Conservation (phyloP, 2,888 invertebrate genomes). For the Tetropium fuscum region DNA sequence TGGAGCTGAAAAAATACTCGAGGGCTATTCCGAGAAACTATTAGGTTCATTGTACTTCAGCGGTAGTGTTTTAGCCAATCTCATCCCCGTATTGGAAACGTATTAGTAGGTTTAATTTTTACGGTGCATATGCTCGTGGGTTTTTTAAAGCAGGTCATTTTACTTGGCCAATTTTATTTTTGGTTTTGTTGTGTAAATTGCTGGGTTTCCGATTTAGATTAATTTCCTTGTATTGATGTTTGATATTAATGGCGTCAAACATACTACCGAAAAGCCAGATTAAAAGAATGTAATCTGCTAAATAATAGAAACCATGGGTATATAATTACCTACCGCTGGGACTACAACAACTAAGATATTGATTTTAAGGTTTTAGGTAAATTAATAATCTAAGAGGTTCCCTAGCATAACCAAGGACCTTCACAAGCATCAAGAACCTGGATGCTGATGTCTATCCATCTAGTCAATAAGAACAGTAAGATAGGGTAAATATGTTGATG, state of each 20-base stretch:
- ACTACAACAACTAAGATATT: too few relatives aligned
- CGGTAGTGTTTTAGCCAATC: constrained; percentile 39
- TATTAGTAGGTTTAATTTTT: constrained; percentile 30
- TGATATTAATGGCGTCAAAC: constrained; percentile 30
- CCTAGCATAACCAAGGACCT: too few relatives aligned
- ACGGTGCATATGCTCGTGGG: constrained; percentile 35
- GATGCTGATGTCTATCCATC: too few relatives aligned
- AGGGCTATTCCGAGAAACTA: constrained; percentile 43
- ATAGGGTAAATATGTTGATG: too few relatives aligned
- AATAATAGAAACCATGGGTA: too few relatives aligned
- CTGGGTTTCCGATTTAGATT: constrained; percentile 30
- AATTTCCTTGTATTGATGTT: constrained; percentile 27
- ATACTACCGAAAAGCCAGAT: too few relatives aligned
- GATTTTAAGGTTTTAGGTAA: too few relatives aligned
- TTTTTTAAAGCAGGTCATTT: constrained; percentile 35
- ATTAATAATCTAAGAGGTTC: too few relatives aligned
- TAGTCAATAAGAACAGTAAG: too few relatives aligned
- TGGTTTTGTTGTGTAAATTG: constrained; percentile 1
- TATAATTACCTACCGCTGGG: too few relatives aligned
- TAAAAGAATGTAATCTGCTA: too few relatives aligned
- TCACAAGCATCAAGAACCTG: too few relatives aligned
- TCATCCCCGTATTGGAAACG: constrained; percentile 24
- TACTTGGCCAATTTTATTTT: constrained; percentile 15
- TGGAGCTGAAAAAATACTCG: constrained; percentile 36
- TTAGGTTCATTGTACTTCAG: constrained; percentile 44